Percentiles rank a stretch among this genome's conserved stretches.
Evolutionary conservation across 2,888 invertebrate species (phyloP).

Genomic region (Aradus depressus): DNA sequence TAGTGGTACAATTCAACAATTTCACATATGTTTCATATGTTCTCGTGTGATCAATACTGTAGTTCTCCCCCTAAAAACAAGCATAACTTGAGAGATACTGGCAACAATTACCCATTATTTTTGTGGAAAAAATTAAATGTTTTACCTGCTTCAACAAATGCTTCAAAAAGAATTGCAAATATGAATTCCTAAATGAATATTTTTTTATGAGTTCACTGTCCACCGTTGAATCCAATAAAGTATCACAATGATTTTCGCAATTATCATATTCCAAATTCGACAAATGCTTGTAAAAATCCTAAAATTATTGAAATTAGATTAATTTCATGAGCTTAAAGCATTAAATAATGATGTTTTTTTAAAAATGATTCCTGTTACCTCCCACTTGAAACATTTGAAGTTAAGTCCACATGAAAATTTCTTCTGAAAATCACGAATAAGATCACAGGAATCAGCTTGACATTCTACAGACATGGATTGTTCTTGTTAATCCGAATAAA

Average conservation of each 20-base stretch:
- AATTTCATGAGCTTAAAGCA: neutral
- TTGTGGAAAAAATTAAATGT: neutral
- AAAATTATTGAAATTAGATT: conserved; percentile 22
- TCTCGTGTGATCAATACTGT: conserved; percentile 48
- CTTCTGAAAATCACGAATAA: conserved; percentile 29
- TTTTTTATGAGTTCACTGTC: conserved; percentile 42
- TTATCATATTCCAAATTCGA: conserved; percentile 37
- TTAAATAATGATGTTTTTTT: neutral
- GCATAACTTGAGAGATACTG: neutral
- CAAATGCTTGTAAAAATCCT: conserved; percentile 30
- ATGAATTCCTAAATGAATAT: conserved; percentile 51
- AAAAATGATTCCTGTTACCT: conserved; percentile 18
- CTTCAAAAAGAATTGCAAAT: conserved; percentile 55
- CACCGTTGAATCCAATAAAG: conserved; percentile 48
- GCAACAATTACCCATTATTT: conserved; percentile 1
- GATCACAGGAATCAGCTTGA: conserved; percentile 15
- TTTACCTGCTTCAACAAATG: conserved; percentile 43
- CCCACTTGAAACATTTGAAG: conserved; percentile 24
- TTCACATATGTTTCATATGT: conserved; percentile 50
- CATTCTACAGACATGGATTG: conserved; percentile 14
- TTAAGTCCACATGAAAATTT: conserved; percentile 34
- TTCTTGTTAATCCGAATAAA: too few species aligned
- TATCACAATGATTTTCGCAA: conserved; percentile 40
- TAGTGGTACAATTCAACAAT: conserved; percentile 39
- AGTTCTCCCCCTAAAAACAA: conserved; percentile 41